Conservation (phyloP, 2,113 vertebrate genomes). For the Cryptotis parvus region DNA sequence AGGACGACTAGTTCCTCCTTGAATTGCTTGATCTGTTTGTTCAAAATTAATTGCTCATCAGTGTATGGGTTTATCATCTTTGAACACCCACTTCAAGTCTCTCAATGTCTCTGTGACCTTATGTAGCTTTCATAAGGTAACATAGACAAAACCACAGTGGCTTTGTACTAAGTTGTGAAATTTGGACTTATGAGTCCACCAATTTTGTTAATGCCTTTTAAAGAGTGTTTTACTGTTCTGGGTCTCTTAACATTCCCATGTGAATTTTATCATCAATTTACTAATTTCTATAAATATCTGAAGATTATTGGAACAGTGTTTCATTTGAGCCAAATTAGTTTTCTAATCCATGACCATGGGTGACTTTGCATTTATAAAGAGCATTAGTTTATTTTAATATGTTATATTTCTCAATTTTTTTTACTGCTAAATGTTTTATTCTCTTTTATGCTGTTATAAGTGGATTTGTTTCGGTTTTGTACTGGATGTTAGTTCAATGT, state of each 20-base stretch:
- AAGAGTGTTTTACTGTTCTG: neutral
- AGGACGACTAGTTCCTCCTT: neutral
- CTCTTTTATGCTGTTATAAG: neutral
- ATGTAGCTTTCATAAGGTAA: neutral
- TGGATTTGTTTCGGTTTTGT: constrained; percentile 14
- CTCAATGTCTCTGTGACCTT: neutral
- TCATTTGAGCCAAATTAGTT: neutral
- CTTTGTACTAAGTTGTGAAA: constrained; percentile 5
- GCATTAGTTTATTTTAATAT: constrained; percentile 1
- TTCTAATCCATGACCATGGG: neutral
- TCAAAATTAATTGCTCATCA: neutral
- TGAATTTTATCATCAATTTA: constrained; percentile 4
- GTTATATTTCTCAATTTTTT: constrained; percentile 3
- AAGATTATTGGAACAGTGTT: neutral
- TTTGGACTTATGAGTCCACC: neutral
- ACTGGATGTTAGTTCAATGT: neutral
- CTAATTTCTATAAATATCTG: neutral
- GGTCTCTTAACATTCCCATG: neutral
- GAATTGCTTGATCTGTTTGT: neutral
- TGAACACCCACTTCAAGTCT: neutral
- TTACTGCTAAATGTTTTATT: constrained; percentile 22
- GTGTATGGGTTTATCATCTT: neutral
- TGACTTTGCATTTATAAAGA: neutral
- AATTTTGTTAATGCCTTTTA: neutral
- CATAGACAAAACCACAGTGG: no score